Evolutionary conservation across 2,888 invertebrate species (phyloP).

Genomic region (Lathronympha strigana): DNA sequence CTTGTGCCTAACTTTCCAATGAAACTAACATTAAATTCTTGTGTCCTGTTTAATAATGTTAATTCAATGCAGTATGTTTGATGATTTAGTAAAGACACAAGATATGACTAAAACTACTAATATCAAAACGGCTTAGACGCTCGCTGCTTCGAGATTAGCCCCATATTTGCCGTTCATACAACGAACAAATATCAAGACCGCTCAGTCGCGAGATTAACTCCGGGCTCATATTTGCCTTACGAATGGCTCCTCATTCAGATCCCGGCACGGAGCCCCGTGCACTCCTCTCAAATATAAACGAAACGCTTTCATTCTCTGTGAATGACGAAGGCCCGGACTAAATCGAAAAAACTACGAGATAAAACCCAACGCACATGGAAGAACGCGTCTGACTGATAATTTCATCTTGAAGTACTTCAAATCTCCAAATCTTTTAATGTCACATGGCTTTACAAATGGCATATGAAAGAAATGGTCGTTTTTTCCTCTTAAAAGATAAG

Average conservation of each 20-base stretch:
- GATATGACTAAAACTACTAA: slow-evolving; percentile 19
- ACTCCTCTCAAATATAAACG: slow-evolving; percentile 28
- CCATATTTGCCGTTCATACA: slow-evolving; percentile 41
- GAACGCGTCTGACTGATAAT: slow-evolving; percentile 29
- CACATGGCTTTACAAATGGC: slow-evolving; percentile 67
- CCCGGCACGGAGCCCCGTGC: slow-evolving; percentile 10
- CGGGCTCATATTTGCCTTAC: slow-evolving; percentile 59
- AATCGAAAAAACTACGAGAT: slow-evolving; percentile 36
- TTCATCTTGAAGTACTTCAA: slow-evolving; percentile 24
- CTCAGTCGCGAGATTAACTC: slow-evolving; percentile 51
- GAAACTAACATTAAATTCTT: no score
- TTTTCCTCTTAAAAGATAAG: slow-evolving; percentile 72
- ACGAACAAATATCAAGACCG: slow-evolving; percentile 54
- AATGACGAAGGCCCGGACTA: slow-evolving; percentile 6
- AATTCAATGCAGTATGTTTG: not conserved
- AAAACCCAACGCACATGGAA: slow-evolving; percentile 23
- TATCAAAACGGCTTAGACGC: slow-evolving; percentile 33
- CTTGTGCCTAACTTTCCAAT: no score
- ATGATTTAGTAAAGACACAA: not conserved
- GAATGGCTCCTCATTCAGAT: slow-evolving; percentile 54
- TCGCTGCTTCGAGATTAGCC: slow-evolving; percentile 38
- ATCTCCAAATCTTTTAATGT: slow-evolving; percentile 50
- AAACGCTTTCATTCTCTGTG: slow-evolving; percentile 32
- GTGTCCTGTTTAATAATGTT: no score
- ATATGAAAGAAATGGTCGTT: slow-evolving; percentile 66